Conservation (phyloP, 2,113 vertebrate genomes). For the Arvicanthis niloticus region DNA sequence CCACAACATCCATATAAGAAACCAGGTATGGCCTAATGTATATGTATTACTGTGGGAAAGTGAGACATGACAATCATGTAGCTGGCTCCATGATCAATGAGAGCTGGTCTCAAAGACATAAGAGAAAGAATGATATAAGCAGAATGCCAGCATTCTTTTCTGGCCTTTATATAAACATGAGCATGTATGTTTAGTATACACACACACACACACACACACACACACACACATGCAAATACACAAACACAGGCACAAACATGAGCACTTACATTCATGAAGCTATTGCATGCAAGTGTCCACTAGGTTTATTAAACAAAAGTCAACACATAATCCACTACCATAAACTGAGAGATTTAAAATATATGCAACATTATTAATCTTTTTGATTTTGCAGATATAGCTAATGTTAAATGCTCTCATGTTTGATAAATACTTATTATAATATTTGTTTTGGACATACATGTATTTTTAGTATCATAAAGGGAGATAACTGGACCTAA, state of each 20-base stretch:
- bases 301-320: neutral
- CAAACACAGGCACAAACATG: neutral
- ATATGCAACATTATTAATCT: neutral
- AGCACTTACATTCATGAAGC: neutral
- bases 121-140: too few species aligned
- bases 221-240: rapidly evolving
- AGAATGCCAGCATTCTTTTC: neutral
- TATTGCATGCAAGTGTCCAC: neutral
- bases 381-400: neutral
- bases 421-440: neutral
- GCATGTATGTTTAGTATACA: neutral
- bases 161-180: neutral
- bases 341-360: neutral
- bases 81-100: neutral
- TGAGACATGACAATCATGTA: too few species aligned
- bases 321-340: neutral
- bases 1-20: neutral
- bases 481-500: neutral
- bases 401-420: neutral
- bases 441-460: neutral
- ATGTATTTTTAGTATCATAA: neutral
- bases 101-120: neutral
- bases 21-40: too few species aligned
- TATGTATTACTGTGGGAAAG: neutral
- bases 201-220: neutral